Percentiles rank a stretch among this genome's conserved stretches.
phyloP scores from a whole-genome alignment of 2,797 vertebrate species.

The Hydrophis major region DNA sequence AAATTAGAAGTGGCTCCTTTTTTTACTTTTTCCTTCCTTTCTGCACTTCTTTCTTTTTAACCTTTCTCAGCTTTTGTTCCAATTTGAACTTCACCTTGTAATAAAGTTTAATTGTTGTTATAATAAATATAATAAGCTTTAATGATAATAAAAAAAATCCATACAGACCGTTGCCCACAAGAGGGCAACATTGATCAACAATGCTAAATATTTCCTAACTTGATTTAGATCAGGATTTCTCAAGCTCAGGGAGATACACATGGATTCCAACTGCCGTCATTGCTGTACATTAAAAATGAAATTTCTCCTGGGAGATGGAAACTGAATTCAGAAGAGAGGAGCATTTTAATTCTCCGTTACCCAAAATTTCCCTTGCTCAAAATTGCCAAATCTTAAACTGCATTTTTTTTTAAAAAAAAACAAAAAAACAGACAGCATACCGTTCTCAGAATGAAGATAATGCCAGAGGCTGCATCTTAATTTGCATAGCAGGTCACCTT shows the following conservation, averaged over 20 bases:
- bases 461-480: neutral
- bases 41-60: too few relatives aligned
- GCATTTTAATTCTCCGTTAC: neutral
- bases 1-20: too few relatives aligned
- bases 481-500: neutral
- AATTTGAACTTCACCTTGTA: too few relatives aligned
- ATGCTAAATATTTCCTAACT: neutral
- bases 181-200: neutral
- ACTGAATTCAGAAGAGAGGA: neutral
- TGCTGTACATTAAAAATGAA: neutral
- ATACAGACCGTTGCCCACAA: neutral
- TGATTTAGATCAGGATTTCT: neutral
- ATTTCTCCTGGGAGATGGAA: neutral
- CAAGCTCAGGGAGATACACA: neutral
- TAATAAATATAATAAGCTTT: neutral
- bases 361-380: neutral
- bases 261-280: neutral
- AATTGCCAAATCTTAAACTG: neutral
- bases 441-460: neutral
- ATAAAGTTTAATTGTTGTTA: too few relatives aligned
- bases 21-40: too few relatives aligned
- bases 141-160: neutral
- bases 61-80: too few relatives aligned
- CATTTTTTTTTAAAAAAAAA: neutral
- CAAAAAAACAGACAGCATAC: neutral